These are phyloP conservation scores for Limnodromus scolopaceus DNA, from an alignment of 2,797 vertebrate species.

Conservation along the genomic window DNA sequence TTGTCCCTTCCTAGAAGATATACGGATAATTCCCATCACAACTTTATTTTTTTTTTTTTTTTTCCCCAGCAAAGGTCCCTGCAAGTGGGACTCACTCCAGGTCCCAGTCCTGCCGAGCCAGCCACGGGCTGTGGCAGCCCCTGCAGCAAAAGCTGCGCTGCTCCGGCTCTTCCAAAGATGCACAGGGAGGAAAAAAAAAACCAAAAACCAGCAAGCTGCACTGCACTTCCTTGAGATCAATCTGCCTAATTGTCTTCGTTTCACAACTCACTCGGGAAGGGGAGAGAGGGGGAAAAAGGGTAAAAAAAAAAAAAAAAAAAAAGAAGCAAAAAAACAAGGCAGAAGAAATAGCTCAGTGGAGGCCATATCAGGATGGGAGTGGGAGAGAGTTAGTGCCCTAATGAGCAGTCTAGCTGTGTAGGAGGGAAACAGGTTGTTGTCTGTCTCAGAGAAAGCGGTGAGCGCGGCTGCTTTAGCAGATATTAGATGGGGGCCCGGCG, in stretches of 20 bases:
- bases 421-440: slow-evolving; percentile 69
- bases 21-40: fast-evolving
- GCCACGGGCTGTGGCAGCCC: neutral
- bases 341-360: slow-evolving; percentile 63
- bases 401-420: slow-evolving; percentile 68
- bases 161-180: neutral
- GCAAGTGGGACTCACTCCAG: neutral
- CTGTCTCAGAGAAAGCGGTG: slow-evolving; percentile 59
- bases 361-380: slow-evolving; percentile 70
- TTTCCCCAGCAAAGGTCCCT: neutral
- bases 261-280: neutral
- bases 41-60: neutral
- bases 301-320: neutral
- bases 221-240: neutral
- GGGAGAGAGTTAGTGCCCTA: slow-evolving; percentile 72
- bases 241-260: slow-evolving; percentile 45
- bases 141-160: neutral
- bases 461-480: slow-evolving; percentile 29
- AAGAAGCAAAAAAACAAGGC: neutral
- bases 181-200: neutral
- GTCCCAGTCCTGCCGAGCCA: neutral
- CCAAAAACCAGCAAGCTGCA: neutral
- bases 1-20: neutral
- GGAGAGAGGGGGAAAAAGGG: neutral
- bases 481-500: slow-evolving; percentile 41